Percentiles rank a stretch among this genome's conserved stretches.
These are phyloP conservation scores for Elephas maximus DNA, from an alignment of 2,113 vertebrate genomes.

Conservation along the genomic window DNA sequence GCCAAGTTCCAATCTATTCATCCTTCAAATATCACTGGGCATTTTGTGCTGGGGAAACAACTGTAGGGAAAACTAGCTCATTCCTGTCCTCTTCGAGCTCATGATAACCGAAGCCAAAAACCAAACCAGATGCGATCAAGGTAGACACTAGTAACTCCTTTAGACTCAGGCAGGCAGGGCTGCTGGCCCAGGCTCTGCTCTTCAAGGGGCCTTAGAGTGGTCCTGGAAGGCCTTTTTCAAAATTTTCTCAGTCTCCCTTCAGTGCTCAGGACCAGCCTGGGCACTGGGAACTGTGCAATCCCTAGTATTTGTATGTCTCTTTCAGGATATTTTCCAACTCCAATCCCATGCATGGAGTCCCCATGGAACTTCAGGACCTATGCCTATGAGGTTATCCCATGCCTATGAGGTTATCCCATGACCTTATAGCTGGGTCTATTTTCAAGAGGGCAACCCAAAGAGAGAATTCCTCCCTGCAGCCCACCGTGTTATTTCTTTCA, in stretches of 20 bases:
- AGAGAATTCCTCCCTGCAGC: background rate
- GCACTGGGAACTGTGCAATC: fast-evolving
- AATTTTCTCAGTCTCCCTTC: background rate
- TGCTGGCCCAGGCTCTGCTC: background rate
- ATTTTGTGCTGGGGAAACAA: background rate
- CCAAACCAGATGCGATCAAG: background rate
- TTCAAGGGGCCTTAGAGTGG: background rate
- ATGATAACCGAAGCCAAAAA: background rate
- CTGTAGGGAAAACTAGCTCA: background rate
- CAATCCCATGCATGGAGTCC: background rate
- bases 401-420: background rate
- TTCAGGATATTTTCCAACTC: background rate
- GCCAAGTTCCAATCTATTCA: background rate
- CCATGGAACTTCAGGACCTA: background rate
- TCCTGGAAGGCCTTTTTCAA: background rate
- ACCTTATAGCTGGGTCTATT: background rate
- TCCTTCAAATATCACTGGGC: background rate
- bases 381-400: background rate
- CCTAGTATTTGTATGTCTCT: background rate
- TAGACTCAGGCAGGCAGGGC: background rate
- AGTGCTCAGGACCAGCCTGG: background rate
- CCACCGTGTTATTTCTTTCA: background rate
- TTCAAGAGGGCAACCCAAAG: background rate
- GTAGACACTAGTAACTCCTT: background rate
- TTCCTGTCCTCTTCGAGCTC: background rate